Conservation (phyloP, 2,797 vertebrate species). For the Pantherophis alleghaniensis region DNA sequence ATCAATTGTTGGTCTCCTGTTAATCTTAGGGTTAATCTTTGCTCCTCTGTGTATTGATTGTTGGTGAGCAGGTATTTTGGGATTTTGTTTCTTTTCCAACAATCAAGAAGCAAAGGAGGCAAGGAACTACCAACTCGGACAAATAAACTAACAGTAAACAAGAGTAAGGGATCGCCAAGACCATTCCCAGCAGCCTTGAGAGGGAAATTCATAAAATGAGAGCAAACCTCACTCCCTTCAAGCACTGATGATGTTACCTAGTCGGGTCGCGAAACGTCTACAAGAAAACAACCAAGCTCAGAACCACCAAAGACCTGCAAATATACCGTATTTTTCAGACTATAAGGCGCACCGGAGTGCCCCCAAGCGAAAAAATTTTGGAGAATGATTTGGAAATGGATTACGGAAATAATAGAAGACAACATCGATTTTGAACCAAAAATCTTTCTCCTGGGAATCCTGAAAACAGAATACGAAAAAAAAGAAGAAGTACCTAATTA, state of each 20-base stretch:
- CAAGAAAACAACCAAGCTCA: neutral
- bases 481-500: too few species aligned
- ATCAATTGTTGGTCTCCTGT: too few species aligned
- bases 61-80: neutral
- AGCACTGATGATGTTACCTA: neutral
- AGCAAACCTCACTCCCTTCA: neutral
- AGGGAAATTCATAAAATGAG: neutral
- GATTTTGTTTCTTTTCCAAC: neutral
- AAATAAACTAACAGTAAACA: neutral
- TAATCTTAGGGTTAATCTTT: too few species aligned
- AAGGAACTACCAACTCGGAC: neutral
- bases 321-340: neutral
- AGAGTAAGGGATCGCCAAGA: neutral
- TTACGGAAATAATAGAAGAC: too few species aligned
- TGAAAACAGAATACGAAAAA: too few species aligned
- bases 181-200: neutral
- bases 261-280: neutral
- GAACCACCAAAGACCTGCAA: neutral
- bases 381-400: too few species aligned
- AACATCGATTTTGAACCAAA: too few species aligned
- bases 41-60: too few species aligned
- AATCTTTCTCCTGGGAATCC: too few species aligned
- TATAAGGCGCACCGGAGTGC: too few species aligned
- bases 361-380: too few species aligned
- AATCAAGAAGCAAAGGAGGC: neutral